A percentile compares a stretch with the other conserved stretches of the same genome.
Evolutionary conservation across 2,797 vertebrate genomes (phyloP).

Genomic region (Sorex maritimensis): DNA sequence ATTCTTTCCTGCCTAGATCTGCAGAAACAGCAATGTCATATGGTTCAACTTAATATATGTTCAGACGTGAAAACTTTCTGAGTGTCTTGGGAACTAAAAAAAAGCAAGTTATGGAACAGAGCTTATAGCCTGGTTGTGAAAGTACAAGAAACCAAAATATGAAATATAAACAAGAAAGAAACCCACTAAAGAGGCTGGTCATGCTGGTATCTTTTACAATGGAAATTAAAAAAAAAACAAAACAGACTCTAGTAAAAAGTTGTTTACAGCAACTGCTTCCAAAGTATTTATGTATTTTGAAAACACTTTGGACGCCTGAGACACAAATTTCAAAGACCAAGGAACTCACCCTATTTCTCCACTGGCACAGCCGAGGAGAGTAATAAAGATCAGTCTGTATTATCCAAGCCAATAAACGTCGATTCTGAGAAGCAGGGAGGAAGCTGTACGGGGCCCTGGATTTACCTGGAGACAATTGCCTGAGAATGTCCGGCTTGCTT

Average conservation of each 20-base stretch:
- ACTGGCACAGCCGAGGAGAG: background rate
- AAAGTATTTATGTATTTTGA: background rate
- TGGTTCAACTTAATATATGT: constrained; percentile 14
- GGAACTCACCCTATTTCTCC: constrained; percentile 38
- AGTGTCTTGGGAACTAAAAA: constrained; percentile 38
- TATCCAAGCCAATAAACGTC: constrained; percentile 49
- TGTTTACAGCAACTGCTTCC: constrained; percentile 9
- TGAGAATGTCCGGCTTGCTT: constrained; percentile 46
- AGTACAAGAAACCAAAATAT: background rate
- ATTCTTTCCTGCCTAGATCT: constrained; percentile 26
- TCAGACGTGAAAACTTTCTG: constrained; percentile 40
- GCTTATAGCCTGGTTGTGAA: background rate
- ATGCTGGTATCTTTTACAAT: constrained; percentile 5
- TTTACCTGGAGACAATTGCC: constrained; percentile 45
- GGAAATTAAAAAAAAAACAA: background rate
- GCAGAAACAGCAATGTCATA: constrained; percentile 39
- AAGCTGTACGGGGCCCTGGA: constrained; percentile 50
- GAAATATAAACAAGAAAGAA: constrained; percentile 28
- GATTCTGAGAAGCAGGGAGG: constrained; percentile 34
- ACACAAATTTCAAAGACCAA: background rate
- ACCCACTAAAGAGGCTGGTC: background rate
- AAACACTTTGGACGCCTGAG: too few relatives aligned
- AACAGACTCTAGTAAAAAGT: background rate
- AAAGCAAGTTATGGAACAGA: background rate
- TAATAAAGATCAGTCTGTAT: constrained; percentile 40